Evolutionary conservation across 2,797 vertebrate genomes (phyloP), one percentile per base, ranked within the genome.

Genomic region (Pseudocheirus occidentalis): DNA sequence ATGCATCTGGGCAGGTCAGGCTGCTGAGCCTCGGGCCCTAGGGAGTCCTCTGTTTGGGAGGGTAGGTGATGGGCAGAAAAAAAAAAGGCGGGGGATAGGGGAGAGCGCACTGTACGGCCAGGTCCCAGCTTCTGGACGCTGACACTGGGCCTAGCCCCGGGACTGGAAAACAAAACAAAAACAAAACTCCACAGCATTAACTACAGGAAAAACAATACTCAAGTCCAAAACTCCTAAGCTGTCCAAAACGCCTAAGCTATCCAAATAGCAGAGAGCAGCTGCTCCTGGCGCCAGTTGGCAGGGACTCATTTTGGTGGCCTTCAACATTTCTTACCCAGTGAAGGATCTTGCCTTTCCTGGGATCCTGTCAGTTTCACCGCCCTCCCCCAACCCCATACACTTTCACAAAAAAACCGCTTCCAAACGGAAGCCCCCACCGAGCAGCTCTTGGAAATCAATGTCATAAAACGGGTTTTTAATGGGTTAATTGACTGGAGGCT

Each of bases 401-500:
- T 91, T 96, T 92, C 97, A 97, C 98, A 98, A 97, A 98, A 96
- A 54, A 54, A 54, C 53, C 53, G 58, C 92, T 95, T 96, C 91
- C 97, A 93, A 95, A 95, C 87, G n/a, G 12, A 91, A n/a, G 46
- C 94, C 96, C 95, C 95, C 55, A 10, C 27, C 0, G 40, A 94
- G 93, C 57, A 93, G 96, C 93, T 57, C 93, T 93, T 29, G 96
- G 97, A 97, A 98, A 98, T 98, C 98, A 96, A 98, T 98, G 98
- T 55, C 91, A 97, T 96, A 98, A 98, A 98, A 98, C 92, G 91
- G 97, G 97, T 90, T 97, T 98, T 98, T 98, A 98, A 98, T 98
- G 98, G 98, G 98, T 98, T 98, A 98, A 98, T 98, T 98, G 98
- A 98, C 98, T 97, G 97, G 96, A 94, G 92, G 97, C 97, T 66